Percentiles rank a stretch among this genome's conserved stretches.
Conservation (phyloP, 2,113 vertebrate species). For the Gymnobelideus leadbeateri region DNA sequence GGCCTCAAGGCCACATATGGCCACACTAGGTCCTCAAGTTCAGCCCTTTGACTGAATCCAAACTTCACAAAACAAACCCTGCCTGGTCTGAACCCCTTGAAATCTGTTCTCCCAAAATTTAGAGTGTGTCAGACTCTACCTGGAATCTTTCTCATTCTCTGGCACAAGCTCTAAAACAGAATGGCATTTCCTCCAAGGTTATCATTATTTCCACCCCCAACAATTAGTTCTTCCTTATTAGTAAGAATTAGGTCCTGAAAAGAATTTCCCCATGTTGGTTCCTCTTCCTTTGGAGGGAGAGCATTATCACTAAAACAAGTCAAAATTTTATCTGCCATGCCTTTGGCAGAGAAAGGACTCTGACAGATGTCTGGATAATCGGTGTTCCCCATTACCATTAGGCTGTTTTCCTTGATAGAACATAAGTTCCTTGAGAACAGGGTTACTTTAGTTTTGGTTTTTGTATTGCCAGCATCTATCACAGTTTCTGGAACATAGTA, state of each 20-base stretch:
- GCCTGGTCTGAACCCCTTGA: neutral
- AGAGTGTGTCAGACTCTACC: neutral
- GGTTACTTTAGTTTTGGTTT: neutral
- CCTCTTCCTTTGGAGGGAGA: neutral
- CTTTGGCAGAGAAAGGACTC: neutral
- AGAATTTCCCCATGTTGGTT: neutral
- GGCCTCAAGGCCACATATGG: too few species aligned
- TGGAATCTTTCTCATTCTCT: neutral
- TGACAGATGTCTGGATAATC: neutral
- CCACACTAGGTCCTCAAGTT: too few species aligned
- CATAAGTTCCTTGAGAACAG: neutral
- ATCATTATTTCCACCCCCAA: neutral
- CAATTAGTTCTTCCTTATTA: neutral
- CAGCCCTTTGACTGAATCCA: too few species aligned
- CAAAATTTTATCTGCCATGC: neutral
- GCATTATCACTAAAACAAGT: neutral
- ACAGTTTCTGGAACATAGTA: neutral
- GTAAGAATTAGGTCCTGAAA: neutral
- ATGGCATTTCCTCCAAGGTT: neutral
- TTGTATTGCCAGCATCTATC: neutral
- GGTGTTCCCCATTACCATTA: neutral
- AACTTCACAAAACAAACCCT: too few species aligned
- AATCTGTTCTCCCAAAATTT: neutral
- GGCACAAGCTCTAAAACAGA: neutral
- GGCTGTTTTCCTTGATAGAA: neutral